Evolutionary conservation across 2,113 vertebrate genomes (phyloP).

Genomic region (Theristicus caerulescens): DNA sequence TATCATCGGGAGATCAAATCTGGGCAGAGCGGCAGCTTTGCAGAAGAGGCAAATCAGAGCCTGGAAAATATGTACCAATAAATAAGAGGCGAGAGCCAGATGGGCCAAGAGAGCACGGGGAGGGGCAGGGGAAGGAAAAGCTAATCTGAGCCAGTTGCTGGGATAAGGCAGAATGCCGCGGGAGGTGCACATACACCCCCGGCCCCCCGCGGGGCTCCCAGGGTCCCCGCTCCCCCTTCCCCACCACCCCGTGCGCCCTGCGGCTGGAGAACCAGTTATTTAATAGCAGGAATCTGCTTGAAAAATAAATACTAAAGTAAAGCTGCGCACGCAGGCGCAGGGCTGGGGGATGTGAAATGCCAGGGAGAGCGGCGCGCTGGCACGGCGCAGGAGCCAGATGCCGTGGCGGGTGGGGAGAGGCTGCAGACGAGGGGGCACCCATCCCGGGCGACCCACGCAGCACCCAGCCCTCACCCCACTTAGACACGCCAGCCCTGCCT

Average conservation of each 20-base stretch:
- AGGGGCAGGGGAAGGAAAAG: not conserved
- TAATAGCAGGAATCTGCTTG: not conserved
- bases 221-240: not conserved
- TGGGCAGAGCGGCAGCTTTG: not conserved
- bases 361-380: not conserved
- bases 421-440: not conserved
- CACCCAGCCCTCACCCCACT: not conserved
- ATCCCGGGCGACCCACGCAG: not conserved
- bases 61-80: conserved; percentile 11
- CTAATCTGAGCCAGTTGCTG: not conserved
- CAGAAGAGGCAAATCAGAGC: not conserved
- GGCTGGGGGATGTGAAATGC: not conserved
- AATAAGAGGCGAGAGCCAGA: not conserved
- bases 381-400: not conserved
- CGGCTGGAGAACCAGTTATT: not conserved
- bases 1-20: not conserved
- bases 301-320: not conserved
- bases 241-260: rapidly evolving
- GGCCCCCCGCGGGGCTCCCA: rapidly evolving
- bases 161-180: not conserved
- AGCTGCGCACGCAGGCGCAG: not conserved
- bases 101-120: not conserved
- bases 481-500: rapidly evolving
- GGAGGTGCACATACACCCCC: not conserved
- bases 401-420: not conserved